A percentile compares a stretch with the other conserved stretches of the same genome.
Conservation (phyloP, 2,888 invertebrate species). For the Hypercompe scribonia region DNA sequence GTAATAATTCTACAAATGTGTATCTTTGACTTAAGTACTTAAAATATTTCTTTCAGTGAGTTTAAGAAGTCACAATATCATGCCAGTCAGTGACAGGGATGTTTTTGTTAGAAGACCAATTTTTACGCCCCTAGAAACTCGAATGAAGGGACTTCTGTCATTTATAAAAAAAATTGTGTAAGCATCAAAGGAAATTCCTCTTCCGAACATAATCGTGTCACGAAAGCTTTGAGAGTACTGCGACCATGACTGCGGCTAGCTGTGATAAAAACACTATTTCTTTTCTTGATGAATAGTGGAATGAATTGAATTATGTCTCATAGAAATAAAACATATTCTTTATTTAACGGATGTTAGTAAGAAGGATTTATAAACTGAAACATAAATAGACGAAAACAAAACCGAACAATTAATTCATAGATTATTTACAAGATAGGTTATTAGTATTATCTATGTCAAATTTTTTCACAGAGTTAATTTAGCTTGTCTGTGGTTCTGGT, state of each 20-base stretch:
- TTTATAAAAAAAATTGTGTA: conserved; percentile 52
- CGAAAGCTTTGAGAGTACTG: conserved; percentile 33
- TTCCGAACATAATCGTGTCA: conserved; percentile 47
- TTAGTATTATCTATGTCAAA: too few relatives aligned
- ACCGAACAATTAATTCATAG: too few relatives aligned
- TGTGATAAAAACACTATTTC: background rate
- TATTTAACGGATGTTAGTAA: background rate
- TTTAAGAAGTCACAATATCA: conserved; percentile 26
- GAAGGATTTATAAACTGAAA: background rate
- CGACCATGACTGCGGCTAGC: conserved; percentile 11
- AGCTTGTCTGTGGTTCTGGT: too few relatives aligned
- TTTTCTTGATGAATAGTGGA: background rate
- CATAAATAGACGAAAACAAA: too few relatives aligned
- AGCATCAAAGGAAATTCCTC: conserved; percentile 48
- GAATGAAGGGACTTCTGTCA: conserved; percentile 44
- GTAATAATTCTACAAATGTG: background rate
- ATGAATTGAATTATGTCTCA: background rate
- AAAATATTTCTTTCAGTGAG: conserved; percentile 2
- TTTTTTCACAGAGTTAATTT: too few relatives aligned
- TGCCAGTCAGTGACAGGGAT: conserved; percentile 26
- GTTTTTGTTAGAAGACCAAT: conserved; percentile 47
- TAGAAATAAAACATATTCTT: background rate
- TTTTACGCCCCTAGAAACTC: conserved; percentile 51
- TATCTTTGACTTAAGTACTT: too few relatives aligned
- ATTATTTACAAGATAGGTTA: too few relatives aligned